phyloP scores from a whole-genome alignment of 2,797 vertebrate species.

The Dendrocincla fuliginosa region DNA sequence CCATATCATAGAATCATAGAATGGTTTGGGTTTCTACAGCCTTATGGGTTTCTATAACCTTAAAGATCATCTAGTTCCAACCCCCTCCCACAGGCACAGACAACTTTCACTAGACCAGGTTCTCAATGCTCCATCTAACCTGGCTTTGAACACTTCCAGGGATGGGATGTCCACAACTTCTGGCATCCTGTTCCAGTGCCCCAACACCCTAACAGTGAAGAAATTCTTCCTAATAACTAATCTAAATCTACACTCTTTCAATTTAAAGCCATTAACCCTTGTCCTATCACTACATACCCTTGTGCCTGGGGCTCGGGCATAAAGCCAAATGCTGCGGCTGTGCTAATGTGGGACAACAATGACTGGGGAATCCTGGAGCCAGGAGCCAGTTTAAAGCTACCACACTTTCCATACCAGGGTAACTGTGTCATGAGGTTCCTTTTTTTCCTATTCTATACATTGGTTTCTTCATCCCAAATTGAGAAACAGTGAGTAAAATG shows the following conservation, averaged over 20 bases:
- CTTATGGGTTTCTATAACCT: background rate
- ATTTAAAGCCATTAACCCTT: background rate
- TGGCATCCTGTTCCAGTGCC: background rate
- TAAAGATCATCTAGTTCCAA: background rate
- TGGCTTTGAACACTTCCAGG: background rate
- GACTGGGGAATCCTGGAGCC: background rate
- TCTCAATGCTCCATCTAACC: background rate
- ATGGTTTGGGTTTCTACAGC: background rate
- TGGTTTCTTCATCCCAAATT: background rate
- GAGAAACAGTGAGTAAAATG: background rate
- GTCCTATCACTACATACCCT: rapidly evolving
- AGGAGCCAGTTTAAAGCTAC: background rate
- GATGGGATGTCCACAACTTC: background rate
- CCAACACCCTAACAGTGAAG: background rate
- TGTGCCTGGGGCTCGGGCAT: background rate
- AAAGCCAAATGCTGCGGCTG: background rate
- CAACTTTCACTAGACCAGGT: background rate
- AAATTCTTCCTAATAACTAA: background rate
- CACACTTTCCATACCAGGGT: background rate
- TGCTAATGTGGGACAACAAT: rapidly evolving
- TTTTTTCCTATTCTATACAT: background rate
- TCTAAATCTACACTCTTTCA: background rate
- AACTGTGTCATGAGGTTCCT: background rate
- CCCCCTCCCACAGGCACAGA: too few species aligned
- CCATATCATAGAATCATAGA: background rate